These are phyloP conservation scores for Melinopterus prodromus DNA, from an alignment of 2,888 invertebrate species.

Conservation along the genomic window DNA sequence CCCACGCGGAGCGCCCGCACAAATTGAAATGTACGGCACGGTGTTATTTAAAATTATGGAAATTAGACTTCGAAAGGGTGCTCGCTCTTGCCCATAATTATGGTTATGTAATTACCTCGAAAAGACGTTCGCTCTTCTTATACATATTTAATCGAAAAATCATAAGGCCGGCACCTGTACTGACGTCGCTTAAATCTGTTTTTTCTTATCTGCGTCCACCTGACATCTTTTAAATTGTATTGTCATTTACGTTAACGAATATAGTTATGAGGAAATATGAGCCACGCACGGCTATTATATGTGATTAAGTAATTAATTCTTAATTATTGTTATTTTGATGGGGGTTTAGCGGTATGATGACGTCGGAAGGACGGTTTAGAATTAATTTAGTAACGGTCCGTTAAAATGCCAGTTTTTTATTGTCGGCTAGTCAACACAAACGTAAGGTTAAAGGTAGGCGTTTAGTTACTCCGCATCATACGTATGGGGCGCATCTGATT, in stretches of 20 bases:
- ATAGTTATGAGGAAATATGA: background rate
- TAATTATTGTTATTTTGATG: conserved; percentile 4
- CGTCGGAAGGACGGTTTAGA: background rate
- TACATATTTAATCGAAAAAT: conserved; percentile 19
- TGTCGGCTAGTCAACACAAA: background rate
- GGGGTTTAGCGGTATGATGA: background rate
- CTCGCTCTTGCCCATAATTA: conserved; percentile 20
- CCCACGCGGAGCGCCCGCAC: conserved; percentile 18
- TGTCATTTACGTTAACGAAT: background rate
- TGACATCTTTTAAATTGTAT: background rate
- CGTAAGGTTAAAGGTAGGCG: background rate
- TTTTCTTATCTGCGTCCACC: background rate
- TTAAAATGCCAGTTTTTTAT: background rate
- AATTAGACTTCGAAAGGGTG: conserved; percentile 21
- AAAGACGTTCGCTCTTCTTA: conserved; percentile 7
- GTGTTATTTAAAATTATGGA: conserved; percentile 27
- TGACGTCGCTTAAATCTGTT: background rate
- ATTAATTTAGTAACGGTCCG: background rate
- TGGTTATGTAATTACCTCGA: conserved; percentile 20
- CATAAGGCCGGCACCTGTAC: conserved; percentile 8
- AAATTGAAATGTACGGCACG: conserved; percentile 23
- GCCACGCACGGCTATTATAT: background rate
- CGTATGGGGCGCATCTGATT: no score
- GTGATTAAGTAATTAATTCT: conserved; percentile 4
- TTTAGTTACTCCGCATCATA: no score